Base-by-base conservation (phyloP, 2,888 invertebrate species). In the Orchestes rusci region DNA sequence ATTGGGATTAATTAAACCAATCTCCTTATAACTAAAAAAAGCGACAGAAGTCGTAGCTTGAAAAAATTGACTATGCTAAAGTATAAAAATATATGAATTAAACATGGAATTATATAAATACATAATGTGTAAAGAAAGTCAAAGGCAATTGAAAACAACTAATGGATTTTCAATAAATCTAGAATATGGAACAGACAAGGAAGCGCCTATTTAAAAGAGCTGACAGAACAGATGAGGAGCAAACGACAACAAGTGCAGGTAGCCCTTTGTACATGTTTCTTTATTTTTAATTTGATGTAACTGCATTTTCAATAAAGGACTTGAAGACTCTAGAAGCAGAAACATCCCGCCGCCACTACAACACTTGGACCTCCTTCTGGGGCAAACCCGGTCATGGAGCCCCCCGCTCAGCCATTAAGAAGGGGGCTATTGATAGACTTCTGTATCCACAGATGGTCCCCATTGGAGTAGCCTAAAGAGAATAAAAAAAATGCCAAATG, bases 301-400 rank as follows among this genome's bases (percentile, higher is more conserved):
- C 5, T 23, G 5, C 23, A 23, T 7, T 23, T 23, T 23, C 5
- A 23, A 23, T 7, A 23, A 23, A 23, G 82, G 76, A 76, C 60
- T 72, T 72, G 43, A 75, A 74, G 28, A 71, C 68, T 7, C 68
- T 73, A 49, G 86, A 86, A 28, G 73, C 76, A 20, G 81, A 82
- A 62, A 76, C 76, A 54, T 78, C 78, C 44, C 73, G 74, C 38
- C 73, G 73, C 51, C 88, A 89, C 63, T 84, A 85, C 64, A 76
- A 76, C 53, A 84, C 85, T 2, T 86, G 85, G 80, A 77, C 79
- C 36, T 75, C 77, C 7, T 73, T 84, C 56, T 89, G 88, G 88
- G 87, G 88, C 17, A 74, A 83, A 34, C 87, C 87, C 1, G 88
- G 88, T 1, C 82, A 84, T 58, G 77, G 77, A 7, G 83, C 68